phyloP scores from a whole-genome alignment of 2,888 invertebrate genomes.

The Slavum lentiscoides region DNA sequence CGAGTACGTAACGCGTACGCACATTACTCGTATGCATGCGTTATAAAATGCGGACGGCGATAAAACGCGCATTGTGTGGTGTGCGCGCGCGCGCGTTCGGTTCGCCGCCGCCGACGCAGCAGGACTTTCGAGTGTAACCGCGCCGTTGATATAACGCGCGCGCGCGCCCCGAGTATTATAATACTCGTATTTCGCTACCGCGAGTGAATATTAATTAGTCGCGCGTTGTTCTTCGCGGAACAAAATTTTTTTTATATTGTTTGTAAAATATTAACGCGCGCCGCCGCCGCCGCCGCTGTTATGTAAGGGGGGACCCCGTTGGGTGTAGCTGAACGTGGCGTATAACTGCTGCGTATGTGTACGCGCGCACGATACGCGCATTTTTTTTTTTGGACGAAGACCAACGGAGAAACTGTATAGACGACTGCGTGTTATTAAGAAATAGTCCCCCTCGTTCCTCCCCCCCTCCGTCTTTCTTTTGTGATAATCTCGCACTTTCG shows the following conservation, averaged over 20 bases:
- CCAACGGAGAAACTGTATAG: constrained; percentile 9
- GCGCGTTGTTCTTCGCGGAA: background rate
- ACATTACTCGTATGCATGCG: background rate
- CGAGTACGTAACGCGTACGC: background rate
- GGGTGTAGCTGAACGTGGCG: background rate
- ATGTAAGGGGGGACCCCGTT: constrained; percentile 5
- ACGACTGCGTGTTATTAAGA: background rate
- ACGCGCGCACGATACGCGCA: background rate
- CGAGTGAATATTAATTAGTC: constrained; percentile 47
- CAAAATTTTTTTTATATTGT: background rate
- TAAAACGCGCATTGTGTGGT: background rate
- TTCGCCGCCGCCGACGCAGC: background rate
- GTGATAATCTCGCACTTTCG: background rate
- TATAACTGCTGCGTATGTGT: background rate
- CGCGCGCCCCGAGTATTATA: background rate
- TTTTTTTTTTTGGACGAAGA: constrained; percentile 9
- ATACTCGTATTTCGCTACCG: constrained; percentile 12
- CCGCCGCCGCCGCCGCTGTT: background rate
- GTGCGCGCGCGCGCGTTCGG: background rate
- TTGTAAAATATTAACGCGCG: background rate
- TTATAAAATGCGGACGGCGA: too few species aligned
- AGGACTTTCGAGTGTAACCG: constrained; percentile 25
- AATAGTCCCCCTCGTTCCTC: background rate
- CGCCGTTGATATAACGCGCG: background rate
- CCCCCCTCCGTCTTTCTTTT: background rate